Evolutionary conservation across 2,888 invertebrate genomes (phyloP), one percentile per base, ranked within the genome.

Genomic region (Ypsolopha scabrella): DNA sequence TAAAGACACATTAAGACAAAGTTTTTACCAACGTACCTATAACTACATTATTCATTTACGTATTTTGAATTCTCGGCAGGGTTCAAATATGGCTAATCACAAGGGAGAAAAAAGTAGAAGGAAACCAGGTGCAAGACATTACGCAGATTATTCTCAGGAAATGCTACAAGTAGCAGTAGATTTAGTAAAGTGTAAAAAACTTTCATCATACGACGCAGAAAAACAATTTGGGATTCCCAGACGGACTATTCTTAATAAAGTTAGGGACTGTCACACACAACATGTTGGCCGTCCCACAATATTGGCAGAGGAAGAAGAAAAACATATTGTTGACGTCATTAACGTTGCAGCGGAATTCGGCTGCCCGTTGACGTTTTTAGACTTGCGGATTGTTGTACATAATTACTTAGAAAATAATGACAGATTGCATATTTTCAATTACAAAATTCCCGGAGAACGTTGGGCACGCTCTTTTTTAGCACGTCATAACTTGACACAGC

Each of bases 151-250:
- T 43, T 43, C 43, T 6, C 11, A 43, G 14, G 43, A 43, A 14
- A 13, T 43, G 43, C 14, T 43, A 43, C 11, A 43, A 13, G 13
- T 43, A 8, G 43, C 43, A 13, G 43, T 14, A 8, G 43, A 43
- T 14, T 43, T 43, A 13, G 43, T 43, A 13, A 10, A 35, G 13
- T 8, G 33, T 33, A 49, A 49, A 45, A n/a, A 33, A 38, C 6
- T 52, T 46, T 49, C 49, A 8, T 48, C 52, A 49, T 51, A 51
- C 24, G 41, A 51, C 38, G 53, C 58, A 7, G 55, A 57, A 53
- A 58, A 58, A 36, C 53, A 54, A 13, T 58, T 58, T 43, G 58
- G 54, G 1, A 58, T 58, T 36, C 56, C 56, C 0, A 47, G 55
- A 10, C 53, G 56, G 14, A 56, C 56, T 6, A 58, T 56, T 50